Conservation (phyloP, 2,888 invertebrate species). For the Cataglyphis livida region DNA sequence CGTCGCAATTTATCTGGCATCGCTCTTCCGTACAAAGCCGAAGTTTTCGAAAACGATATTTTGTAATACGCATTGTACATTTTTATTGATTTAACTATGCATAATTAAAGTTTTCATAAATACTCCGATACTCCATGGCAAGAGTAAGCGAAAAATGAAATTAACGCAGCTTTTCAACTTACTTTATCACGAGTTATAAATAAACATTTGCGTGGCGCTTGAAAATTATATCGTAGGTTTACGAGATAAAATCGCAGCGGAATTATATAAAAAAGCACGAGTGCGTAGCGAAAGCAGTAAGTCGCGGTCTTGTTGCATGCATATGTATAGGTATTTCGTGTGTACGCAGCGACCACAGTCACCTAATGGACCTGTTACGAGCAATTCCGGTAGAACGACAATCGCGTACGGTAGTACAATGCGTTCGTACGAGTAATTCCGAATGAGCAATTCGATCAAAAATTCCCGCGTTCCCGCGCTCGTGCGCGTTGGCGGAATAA, state of each 20-base stretch:
- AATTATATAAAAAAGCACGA: slow-evolving; percentile 39
- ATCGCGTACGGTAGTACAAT: slow-evolving; percentile 62
- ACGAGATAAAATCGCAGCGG: slow-evolving; percentile 32
- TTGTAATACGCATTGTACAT: neutral
- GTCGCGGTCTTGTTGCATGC: slow-evolving; percentile 29
- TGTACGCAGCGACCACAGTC: slow-evolving; percentile 29
- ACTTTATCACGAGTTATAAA: neutral
- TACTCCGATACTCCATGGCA: neutral
- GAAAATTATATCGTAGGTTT: slow-evolving; percentile 3
- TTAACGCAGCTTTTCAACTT: neutral
- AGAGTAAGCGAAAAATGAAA: neutral
- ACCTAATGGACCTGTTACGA: slow-evolving; percentile 70
- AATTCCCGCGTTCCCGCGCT: slow-evolving; percentile 67
- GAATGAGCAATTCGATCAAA: slow-evolving; percentile 71
- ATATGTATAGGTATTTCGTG: neutral
- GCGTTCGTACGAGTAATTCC: slow-evolving; percentile 67
- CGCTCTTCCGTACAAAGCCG: neutral
- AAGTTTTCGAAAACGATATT: slow-evolving; percentile 19
- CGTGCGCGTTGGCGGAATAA: slow-evolving; percentile 64
- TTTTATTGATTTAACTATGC: neutral
- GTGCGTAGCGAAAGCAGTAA: slow-evolving; percentile 1
- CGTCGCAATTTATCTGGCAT: slow-evolving; percentile 33
- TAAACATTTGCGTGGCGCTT: neutral
- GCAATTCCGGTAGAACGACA: slow-evolving; percentile 72
- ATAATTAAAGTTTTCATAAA: slow-evolving; percentile 1